A percentile compares a stretch with the other conserved stretches of the same genome.
Conservation (phyloP, 1,140 invertebrate genomes). For the Bombus affinis region DNA sequence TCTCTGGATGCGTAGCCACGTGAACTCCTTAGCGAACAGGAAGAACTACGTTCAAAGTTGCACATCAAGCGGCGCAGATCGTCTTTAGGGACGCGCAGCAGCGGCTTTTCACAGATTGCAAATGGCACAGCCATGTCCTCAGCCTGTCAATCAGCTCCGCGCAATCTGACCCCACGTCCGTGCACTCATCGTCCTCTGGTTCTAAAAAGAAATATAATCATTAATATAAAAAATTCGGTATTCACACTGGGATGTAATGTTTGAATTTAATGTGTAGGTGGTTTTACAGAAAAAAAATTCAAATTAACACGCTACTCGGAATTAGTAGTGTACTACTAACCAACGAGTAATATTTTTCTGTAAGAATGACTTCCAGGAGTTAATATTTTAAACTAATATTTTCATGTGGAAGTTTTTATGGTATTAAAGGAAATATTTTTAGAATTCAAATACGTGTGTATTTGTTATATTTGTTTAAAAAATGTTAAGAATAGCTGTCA, state of each 20-base stretch:
- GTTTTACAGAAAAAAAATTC: neutral
- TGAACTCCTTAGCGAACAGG: constrained; percentile 22
- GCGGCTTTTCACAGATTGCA: constrained; percentile 81
- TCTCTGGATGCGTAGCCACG: neutral
- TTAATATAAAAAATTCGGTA: no score
- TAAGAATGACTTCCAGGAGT: neutral
- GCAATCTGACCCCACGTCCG: constrained; percentile 80
- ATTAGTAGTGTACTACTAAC: no score
- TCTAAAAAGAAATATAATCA: constrained; percentile 54
- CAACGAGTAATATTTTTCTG: no score
- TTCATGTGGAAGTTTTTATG: neutral
- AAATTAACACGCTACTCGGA: no score
- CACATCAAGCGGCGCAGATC: constrained; percentile 73
- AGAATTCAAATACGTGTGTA: neutral
- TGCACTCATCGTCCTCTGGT: constrained; percentile 81
- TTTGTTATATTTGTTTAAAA: neutral
- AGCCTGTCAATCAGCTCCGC: constrained; percentile 82
- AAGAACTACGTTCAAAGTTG: constrained; percentile 8
- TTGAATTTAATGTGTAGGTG: neutral
- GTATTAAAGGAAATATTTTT: neutral
- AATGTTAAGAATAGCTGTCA: neutral
- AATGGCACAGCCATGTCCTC: constrained; percentile 82
- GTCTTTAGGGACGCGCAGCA: constrained; percentile 81
- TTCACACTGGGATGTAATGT: no score
- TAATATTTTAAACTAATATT: neutral